phyloP scores from a whole-genome alignment of 1,140 invertebrate genomes.

The Reticulitermes speratus region DNA sequence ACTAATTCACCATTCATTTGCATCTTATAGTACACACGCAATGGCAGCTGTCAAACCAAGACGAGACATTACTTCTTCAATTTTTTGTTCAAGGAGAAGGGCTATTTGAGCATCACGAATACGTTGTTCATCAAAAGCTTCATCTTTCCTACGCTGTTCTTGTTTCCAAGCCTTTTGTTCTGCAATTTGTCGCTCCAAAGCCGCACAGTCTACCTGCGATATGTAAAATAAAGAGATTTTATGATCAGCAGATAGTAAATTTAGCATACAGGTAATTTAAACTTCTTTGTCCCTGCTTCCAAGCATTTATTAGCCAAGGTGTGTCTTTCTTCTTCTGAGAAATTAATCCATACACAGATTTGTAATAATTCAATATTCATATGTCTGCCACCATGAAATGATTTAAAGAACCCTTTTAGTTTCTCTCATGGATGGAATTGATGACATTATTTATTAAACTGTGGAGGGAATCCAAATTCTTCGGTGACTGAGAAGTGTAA shows the following conservation, averaged over 20 bases:
- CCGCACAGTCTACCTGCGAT: conserved; percentile 70
- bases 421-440: too few species aligned
- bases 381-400: too few species aligned
- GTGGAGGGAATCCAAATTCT: too few species aligned
- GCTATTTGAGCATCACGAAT: conserved; percentile 62
- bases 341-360: neutral
- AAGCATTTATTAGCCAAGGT: too few species aligned
- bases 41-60: too few species aligned
- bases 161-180: conserved; percentile 66
- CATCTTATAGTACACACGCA: too few species aligned
- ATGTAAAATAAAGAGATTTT: conserved; percentile 22
- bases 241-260: neutral
- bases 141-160: conserved; percentile 59
- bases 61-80: conserved; percentile 54
- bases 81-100: conserved; percentile 58
- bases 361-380: neutral
- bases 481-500: too few species aligned
- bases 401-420: too few species aligned
- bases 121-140: conserved; percentile 53
- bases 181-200: conserved; percentile 70
- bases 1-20: too few species aligned
- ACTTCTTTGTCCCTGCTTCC: too few species aligned
- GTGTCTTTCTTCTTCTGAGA: neutral
- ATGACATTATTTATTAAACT: too few species aligned
- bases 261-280: too few species aligned